Evolutionary conservation across 2,113 vertebrate species (phyloP), one percentile per base, ranked within the genome.

Genomic region (Aepyceros melampus): DNA sequence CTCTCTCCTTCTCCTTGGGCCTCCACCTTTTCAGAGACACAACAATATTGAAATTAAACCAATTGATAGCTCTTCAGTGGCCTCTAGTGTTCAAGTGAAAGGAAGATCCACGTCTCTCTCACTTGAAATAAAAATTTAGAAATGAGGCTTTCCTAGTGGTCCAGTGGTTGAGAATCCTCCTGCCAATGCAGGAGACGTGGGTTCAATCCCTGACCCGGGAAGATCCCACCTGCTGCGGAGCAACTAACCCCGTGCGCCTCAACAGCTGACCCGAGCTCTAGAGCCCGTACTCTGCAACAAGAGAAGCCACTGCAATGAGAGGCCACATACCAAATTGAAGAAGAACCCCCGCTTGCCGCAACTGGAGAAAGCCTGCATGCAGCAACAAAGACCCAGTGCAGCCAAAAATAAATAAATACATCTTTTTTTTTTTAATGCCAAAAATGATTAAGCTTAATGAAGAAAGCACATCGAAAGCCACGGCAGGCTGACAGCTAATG

Each of bases 211-310:
- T 74, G 71, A 43, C 23, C 21, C 71, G 0, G 71, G 36, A 74
- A 74, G 21, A 25, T 25, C 21, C 71, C 71, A 40, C 71, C 10
- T 74, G 36, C 21, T 5, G 0, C 0, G 0, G 19, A 13, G 67
- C 67, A 74, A 6, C n/a, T 74, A 43, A 43, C 36, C 71, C 21
- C 0, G 0, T 43, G 21, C 0, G 2, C 36, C 71, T 23, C 21
- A 25, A 36, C 36, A 40, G 36, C 36, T 74, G 71, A 43, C 36
- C 71, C 0, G 11, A 40, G 36, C 21, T 25, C 67, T 43, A 3
- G 67, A 40, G 11, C 67, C 71, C 0, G 0, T 3, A 21, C 21
- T 43, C n/a, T 13, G 71, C 21, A 13, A 3, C 10, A 40, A 23
- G 36, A 74, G 36, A 40, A 14, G 36, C 71, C 71, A 13, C 64